Evolutionary conservation across 2,113 vertebrate species (phyloP).

Genomic region (Protobothrops mucrosquamatus): DNA sequence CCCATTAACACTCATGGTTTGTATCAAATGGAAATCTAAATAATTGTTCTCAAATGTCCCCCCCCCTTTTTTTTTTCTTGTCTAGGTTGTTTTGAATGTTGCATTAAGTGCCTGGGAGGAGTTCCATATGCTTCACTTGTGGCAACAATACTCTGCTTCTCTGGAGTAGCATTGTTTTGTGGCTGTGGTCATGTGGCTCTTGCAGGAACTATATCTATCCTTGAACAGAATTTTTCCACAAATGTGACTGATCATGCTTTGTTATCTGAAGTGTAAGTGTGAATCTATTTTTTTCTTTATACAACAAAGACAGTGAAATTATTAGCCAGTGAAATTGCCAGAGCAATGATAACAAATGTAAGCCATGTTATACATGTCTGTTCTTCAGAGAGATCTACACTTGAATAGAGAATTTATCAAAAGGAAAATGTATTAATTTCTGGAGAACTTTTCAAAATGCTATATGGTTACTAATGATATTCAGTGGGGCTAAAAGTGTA

Average conservation of each 20-base stretch:
- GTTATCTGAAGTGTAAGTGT: slow-evolving; percentile 91
- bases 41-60: slow-evolving; percentile 41
- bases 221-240: slow-evolving; percentile 90
- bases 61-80: slow-evolving; percentile 9
- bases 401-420: not conserved
- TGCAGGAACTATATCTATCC: slow-evolving; percentile 85
- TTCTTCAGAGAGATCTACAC: not conserved
- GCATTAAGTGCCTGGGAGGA: slow-evolving; percentile 97
- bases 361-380: not conserved
- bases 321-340: not conserved
- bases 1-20: not conserved
- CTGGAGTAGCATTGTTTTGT: slow-evolving; percentile 94
- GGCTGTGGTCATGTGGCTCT: slow-evolving; percentile 96
- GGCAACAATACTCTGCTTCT: slow-evolving; percentile 98
- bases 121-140: slow-evolving; percentile 97
- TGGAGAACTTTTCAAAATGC: not conserved
- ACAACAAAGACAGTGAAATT: not conserved
- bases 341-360: not conserved
- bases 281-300: not conserved
- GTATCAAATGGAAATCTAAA: slow-evolving; percentile 17
- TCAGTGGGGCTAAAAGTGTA: not conserved
- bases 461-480: not conserved
- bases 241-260: slow-evolving; percentile 83
- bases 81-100: slow-evolving; percentile 98
- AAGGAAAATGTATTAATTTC: not conserved